Evolutionary conservation across 1,140 invertebrate species (phyloP).

Genomic region (Mactra quadrangularis): DNA sequence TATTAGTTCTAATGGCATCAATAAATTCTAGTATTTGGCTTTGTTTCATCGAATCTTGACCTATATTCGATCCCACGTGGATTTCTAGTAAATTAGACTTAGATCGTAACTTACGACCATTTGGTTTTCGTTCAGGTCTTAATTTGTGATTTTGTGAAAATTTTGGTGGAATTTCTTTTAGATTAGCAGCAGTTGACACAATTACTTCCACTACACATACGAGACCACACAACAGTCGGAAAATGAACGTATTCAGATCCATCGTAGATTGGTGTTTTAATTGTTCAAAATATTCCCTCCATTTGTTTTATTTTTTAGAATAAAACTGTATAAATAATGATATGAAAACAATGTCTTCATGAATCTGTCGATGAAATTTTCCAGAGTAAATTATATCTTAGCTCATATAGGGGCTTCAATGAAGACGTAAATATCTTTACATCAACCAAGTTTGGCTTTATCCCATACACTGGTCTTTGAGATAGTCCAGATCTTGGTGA

Average conservation of each 20-base stretch:
- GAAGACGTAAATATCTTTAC: too few relatives aligned
- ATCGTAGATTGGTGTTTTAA: background rate
- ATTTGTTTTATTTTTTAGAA: too few relatives aligned
- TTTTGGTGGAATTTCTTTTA: slow-evolving; percentile 44
- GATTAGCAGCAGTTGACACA: slow-evolving; percentile 17
- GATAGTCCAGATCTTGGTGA: too few relatives aligned
- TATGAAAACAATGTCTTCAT: too few relatives aligned
- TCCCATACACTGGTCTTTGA: too few relatives aligned
- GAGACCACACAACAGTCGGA: background rate
- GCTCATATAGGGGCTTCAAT: too few relatives aligned
- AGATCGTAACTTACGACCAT: slow-evolving; percentile 20
- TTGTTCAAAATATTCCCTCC: too few relatives aligned
- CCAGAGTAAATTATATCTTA: too few relatives aligned
- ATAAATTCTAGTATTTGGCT: slow-evolving; percentile 56
- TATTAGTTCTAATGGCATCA: slow-evolving; percentile 37
- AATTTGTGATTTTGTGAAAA: slow-evolving; percentile 28
- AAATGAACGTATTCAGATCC: slow-evolving; percentile 24
- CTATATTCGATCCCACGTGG: slow-evolving; percentile 15
- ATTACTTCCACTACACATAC: slow-evolving; percentile 28
- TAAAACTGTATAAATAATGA: too few relatives aligned
- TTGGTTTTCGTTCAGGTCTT: slow-evolving; percentile 25
- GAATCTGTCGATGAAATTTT: too few relatives aligned
- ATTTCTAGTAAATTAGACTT: slow-evolving; percentile 12
- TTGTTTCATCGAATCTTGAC: slow-evolving; percentile 30
- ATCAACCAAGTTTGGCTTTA: too few relatives aligned